Percentiles rank a stretch among this genome's conserved stretches.
These are phyloP conservation scores for Plebejus argus DNA, from an alignment of 2,888 invertebrate species.

Conservation along the genomic window DNA sequence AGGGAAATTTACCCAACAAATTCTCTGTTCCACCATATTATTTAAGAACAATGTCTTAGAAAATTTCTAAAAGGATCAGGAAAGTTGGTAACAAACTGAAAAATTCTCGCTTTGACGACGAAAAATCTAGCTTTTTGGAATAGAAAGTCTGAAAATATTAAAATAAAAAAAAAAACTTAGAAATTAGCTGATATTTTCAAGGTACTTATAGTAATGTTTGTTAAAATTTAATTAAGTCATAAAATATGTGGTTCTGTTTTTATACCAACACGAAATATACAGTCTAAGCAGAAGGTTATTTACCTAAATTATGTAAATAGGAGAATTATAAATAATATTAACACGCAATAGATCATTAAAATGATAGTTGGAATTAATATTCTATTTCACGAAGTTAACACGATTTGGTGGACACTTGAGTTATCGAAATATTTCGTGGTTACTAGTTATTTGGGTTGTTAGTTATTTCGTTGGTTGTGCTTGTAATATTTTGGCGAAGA, in stretches of 20 bases:
- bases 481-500: background rate
- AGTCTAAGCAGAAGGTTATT: background rate
- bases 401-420: conserved; percentile 22
- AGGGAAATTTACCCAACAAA: background rate
- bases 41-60: background rate
- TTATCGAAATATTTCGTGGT: background rate
- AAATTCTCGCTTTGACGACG: background rate
- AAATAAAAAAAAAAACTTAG: background rate
- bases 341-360: conserved; percentile 17
- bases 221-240: background rate
- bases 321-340: background rate
- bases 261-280: background rate
- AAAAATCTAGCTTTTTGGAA: too few species aligned
- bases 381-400: conserved; percentile 27
- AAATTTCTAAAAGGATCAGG: background rate
- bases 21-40: background rate
- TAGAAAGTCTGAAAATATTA: too few species aligned
- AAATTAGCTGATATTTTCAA: background rate
- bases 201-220: background rate
- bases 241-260: background rate
- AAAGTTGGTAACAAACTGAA: background rate
- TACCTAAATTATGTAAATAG: conserved; percentile 14
- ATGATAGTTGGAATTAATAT: conserved; percentile 6
- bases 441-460: background rate
- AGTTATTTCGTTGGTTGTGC: background rate